Evolutionary conservation across 2,113 vertebrate genomes (phyloP).

Genomic region (Podiceps cristatus): DNA sequence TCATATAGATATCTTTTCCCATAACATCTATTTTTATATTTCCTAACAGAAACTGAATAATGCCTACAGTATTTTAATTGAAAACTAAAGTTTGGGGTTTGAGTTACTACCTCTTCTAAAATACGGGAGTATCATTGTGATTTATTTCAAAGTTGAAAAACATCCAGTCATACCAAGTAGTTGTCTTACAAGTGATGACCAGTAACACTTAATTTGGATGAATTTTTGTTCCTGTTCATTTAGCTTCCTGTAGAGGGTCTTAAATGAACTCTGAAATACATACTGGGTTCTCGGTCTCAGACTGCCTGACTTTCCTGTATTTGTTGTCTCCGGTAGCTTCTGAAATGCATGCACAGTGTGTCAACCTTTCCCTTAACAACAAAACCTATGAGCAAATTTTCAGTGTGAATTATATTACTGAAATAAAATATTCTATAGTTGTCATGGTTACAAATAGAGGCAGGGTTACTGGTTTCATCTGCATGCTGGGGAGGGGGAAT

Average conservation of each 20-base stretch:
- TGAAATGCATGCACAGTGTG: conserved; percentile 34
- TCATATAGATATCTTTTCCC: background rate
- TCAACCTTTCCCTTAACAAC: conserved; percentile 69
- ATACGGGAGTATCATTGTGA: accelerated
- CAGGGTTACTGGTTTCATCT: conserved; percentile 81
- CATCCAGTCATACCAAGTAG: background rate
- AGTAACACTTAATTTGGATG: background rate
- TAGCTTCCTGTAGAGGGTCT: background rate
- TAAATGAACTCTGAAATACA: background rate
- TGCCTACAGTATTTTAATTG: background rate
- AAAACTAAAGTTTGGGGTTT: background rate
- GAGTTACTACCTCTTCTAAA: background rate
- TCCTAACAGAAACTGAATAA: background rate
- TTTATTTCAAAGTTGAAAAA: background rate
- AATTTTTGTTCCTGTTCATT: background rate
- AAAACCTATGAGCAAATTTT: conserved; percentile 74
- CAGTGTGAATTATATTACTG: conserved; percentile 73
- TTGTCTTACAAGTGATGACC: background rate
- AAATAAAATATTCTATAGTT: conserved; percentile 84
- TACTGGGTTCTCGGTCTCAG: background rate
- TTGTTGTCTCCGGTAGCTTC: conserved; percentile 18
- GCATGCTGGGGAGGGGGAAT: conserved; percentile 60
- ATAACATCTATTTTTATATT: background rate
- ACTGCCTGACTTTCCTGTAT: conserved; percentile 9
- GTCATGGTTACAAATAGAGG: conserved; percentile 85